Percentiles rank a stretch among this genome's conserved stretches.
phyloP scores from a whole-genome alignment of 2,888 invertebrate species.

The Ophioninae sp. region DNA sequence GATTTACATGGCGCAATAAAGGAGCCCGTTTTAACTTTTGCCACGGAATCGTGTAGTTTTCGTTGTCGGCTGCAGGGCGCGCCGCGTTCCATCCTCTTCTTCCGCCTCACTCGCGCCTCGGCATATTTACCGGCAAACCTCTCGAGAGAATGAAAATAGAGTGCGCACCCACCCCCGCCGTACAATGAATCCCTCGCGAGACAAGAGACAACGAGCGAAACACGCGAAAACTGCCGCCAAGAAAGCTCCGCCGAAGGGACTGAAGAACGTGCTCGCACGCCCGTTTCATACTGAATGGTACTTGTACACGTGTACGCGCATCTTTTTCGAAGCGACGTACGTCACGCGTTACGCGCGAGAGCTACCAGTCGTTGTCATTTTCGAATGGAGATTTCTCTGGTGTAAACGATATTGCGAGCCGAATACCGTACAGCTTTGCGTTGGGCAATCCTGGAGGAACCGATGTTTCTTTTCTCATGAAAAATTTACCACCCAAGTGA shows the following conservation, averaged over 20 bases:
- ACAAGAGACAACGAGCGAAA: constrained; percentile 69
- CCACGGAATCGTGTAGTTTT: too few species aligned
- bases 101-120: too few species aligned
- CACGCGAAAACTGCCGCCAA: constrained; percentile 70
- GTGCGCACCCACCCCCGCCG: neutral
- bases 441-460: neutral
- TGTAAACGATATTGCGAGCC: neutral
- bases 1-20: too few species aligned
- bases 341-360: too few species aligned
- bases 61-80: too few species aligned
- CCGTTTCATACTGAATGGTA: constrained; percentile 74
- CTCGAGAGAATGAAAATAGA: too few species aligned
- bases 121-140: too few species aligned
- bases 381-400: neutral
- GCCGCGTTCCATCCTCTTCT: too few species aligned
- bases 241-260: constrained; percentile 71
- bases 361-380: neutral
- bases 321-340: too few species aligned
- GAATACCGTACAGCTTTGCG: neutral
- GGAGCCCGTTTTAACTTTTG: too few species aligned
- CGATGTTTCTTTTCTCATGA: neutral
- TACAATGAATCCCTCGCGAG: constrained; percentile 67
- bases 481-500: neutral
- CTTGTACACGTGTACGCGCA: neutral
- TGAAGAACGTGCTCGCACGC: constrained; percentile 74